Evolutionary conservation across 2,797 vertebrate species (phyloP).

Genomic region (Falco rusticolus): DNA sequence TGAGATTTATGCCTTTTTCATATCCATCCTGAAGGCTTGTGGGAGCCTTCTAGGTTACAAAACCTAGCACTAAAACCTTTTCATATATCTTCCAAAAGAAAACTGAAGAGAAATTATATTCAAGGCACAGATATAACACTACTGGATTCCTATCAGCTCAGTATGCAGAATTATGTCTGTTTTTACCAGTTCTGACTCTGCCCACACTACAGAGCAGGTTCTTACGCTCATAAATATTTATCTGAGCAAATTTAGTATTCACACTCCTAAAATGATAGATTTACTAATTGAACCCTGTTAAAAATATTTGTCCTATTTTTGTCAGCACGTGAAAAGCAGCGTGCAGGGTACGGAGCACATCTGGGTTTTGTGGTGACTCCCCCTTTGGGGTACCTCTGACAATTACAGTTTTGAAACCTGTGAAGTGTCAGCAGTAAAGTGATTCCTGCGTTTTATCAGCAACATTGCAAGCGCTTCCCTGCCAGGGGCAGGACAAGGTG

Average conservation of each 20-base stretch:
- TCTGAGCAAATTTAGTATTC: neutral
- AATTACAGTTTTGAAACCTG: neutral
- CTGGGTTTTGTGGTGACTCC: neutral
- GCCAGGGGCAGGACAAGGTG: neutral
- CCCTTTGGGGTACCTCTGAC: neutral
- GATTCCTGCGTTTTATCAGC: neutral
- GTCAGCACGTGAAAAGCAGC: fast-evolving
- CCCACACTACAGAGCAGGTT: neutral
- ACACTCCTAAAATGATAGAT: neutral
- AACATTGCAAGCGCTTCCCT: neutral
- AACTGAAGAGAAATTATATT: neutral
- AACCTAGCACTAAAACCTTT: neutral
- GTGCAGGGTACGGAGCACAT: neutral
- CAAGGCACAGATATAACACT: neutral
- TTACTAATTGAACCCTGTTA: neutral
- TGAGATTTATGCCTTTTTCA: neutral
- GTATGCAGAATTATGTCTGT: neutral
- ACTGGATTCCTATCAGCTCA: neutral
- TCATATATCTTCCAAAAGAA: neutral
- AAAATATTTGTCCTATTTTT: neutral
- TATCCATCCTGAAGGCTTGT: neutral
- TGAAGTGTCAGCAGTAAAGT: neutral
- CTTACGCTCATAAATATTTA: neutral
- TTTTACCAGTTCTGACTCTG: neutral
- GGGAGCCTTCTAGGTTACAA: neutral